Evolutionary conservation across 1,140 invertebrate species (phyloP), one percentile per base, ranked within the genome.

Genomic region (Camponotus vicinus): DNA sequence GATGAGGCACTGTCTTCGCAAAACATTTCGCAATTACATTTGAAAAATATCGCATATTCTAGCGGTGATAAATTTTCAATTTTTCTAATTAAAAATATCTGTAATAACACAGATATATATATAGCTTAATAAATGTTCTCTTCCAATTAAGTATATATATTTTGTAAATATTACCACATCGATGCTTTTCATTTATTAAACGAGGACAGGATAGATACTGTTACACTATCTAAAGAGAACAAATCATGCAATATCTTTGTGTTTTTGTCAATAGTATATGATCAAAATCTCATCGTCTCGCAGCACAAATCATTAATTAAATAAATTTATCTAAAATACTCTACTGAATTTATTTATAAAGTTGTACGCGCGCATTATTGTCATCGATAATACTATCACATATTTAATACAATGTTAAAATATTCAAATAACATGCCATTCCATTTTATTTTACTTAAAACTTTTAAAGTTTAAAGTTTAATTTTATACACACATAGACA

Each of bases 21-120:
- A 80, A 45, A 86, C 70, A 63, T 63, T 34, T 85, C 63, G 70
- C 82, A 37, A 77, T 73, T 89, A 86, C 57, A 80, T 61, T 66
- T 82, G 55, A 76, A 73, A 59, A 79, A 79, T 49, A 37, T 83
- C 76, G 55, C 70, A 45, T 52, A 52, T 67, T 40, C 55, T 66
- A 86, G 55, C 66, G 45, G 71, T 40, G 66, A 57, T 88, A 66
- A 70, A 64, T 71, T 5, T 34, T 64, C 71, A 87, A 42, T 52
- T 71, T 52, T 66, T 57, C 57, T 45, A 80, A 57, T 67, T 84
- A 76, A 64, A 34, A 15, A 18, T 85, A 85, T 52, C 52, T 27
- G 64, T 80, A 66, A 77, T 34, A 57, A 76, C 70, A 82, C 45
- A 59, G 84, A 63, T 76, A 77, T 55, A 52, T 55, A 52, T 89